Evolutionary conservation across 2,888 invertebrate genomes (phyloP), one percentile per base, ranked within the genome.

Genomic region (Sinotaia quadrata): DNA sequence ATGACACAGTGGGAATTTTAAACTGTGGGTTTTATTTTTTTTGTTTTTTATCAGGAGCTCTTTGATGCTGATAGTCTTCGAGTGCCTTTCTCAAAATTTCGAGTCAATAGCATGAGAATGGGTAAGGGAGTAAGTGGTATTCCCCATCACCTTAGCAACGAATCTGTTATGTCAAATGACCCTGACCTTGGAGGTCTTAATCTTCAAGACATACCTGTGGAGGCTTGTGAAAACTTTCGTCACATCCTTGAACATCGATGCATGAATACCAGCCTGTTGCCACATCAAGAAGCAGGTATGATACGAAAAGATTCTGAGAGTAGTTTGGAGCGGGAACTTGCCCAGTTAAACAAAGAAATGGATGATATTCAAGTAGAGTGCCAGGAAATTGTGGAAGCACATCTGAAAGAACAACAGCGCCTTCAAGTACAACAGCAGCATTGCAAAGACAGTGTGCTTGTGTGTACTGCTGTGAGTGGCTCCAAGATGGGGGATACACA

Each of bases 351-450:
- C 78, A 87, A 89, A 72, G 90, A 92, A 78, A 91, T 92, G 90
- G 91, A 91, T 79, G 90, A 89, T 69, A 91, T 92, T 71, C 91
- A 91, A 75, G 80, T 91, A 72, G 90, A 91, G 75, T 91, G 91
- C 81, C 88, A 89, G 75, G 83, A 88, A 62, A 83, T 89, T 70
- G 86, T 89, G 62, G 83, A 87, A 62, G 83, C 84, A 60, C 88
- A 88, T 78, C 71, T 81, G 54, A 74, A 74, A 62, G 71, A 72
- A 34, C 76, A 76, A 54, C 71, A 68, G 36, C 63, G 65, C 27
- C 51, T 69, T 27, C 68, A 58, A 15, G 36, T 52, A 57, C 67
- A 66, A 47, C 47, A 59, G 21, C 49, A 36, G 21, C 67, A 60
- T 15, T 62, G 67, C 51, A 69, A 73, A 29, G 69, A 69, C 27